Evolutionary conservation across 2,113 vertebrate genomes (phyloP), one percentile per base, ranked within the genome.

Genomic region (Mesembrinibis cayennensis): DNA sequence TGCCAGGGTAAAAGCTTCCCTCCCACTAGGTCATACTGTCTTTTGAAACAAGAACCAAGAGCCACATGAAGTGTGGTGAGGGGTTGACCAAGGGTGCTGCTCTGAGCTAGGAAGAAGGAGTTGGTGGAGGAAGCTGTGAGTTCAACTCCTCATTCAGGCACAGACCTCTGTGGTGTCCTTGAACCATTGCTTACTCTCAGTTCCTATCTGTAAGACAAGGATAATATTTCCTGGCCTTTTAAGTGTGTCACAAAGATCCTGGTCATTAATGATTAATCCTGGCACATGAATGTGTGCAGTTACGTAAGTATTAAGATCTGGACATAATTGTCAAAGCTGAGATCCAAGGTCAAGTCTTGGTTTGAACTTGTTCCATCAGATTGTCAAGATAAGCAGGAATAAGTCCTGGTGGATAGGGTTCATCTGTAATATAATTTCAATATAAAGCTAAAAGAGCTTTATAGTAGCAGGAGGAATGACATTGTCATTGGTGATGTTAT

Each of bases 191-290:
- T 90, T 80, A 38, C 49, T 63, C 65, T 80, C 62, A 16, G 25
- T 56, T 86, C 27, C 50, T 12, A 1, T 69, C 42, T 74, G 26
- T 76, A 71, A 84, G 5, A 79, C 2, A 4, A 91, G 26, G 77
- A 44, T 86, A 90, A 26, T 91, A 87, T 91, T 91, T 89, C 77
- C 44, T 74, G 87, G 12, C 26, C 56, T 84, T 74, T 87, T 79
- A 59, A 82, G 38, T 74, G 26, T 82, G 44, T 84, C 65, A 91
- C 50, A 87, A 56, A 84, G 61, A 59, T 93, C 59, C 25, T 74
- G 69, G 65, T 89, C 69, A 52, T 81, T 84, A 93, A 82, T 84
- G 72, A 93, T 91, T 95, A 89, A 79, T 94, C 61, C 55, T 72
- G 52, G 34, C 62, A 58, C 16, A 52, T 25, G 34, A 66, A 50